These are phyloP conservation scores for Matsumyia berberina DNA, from an alignment of 2,888 invertebrate genomes.

Conservation along the genomic window DNA sequence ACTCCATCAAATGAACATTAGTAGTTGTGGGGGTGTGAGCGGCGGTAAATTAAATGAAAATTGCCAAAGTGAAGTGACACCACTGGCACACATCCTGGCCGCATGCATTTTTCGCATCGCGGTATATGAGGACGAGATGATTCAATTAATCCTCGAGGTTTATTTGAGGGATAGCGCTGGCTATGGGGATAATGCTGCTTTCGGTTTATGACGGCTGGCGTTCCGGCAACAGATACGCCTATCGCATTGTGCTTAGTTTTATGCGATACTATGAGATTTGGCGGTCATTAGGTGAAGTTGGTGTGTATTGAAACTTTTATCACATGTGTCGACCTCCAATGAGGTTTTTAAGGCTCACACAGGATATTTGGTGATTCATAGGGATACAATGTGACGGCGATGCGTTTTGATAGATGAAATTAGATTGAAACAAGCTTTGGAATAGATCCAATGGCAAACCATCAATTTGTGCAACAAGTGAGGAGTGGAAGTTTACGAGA, in stretches of 20 bases:
- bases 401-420: background rate
- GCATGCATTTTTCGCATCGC: constrained; percentile 19
- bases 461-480: background rate
- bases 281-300: constrained; percentile 1
- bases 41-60: constrained; percentile 49
- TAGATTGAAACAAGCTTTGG: background rate
- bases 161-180: constrained; percentile 18
- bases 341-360: background rate
- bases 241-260: constrained; percentile 19
- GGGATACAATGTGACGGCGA: constrained; percentile 18
- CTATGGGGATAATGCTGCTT: constrained; percentile 13
- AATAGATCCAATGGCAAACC: background rate
- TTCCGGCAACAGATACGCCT: background rate
- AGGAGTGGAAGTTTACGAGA: too few relatives aligned
- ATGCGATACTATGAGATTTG: background rate
- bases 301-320: background rate
- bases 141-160: constrained; percentile 56
- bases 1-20: constrained; percentile 49
- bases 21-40: background rate
- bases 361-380: background rate
- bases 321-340: background rate
- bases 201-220: background rate
- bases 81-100: background rate
- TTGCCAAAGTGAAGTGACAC: constrained; percentile 50
- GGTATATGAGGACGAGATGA: constrained; percentile 28